These are phyloP conservation scores for Genyomyrus donnyi DNA, from an alignment of 2,113 vertebrate species.

Conservation along the genomic window DNA sequence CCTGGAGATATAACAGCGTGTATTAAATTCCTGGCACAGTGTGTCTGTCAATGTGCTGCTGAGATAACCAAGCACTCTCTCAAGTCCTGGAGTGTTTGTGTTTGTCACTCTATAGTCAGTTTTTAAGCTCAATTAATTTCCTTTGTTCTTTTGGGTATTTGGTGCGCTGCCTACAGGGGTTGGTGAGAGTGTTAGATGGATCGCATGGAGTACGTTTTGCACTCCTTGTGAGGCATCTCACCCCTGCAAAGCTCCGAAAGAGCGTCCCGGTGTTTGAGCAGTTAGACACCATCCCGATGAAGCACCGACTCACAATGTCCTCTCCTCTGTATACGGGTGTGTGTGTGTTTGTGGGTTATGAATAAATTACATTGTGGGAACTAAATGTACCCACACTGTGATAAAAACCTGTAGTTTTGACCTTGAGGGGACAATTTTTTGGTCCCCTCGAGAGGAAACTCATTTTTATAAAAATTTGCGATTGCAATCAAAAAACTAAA, in stretches of 20 bases:
- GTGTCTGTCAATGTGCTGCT: not conserved
- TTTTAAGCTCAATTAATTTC: not conserved
- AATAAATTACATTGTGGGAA: not conserved
- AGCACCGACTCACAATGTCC: not conserved
- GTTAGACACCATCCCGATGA: not conserved
- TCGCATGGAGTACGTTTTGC: not conserved
- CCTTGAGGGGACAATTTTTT: not conserved
- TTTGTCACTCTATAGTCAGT: not conserved
- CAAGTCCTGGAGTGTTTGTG: not conserved
- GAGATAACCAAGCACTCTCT: not conserved
- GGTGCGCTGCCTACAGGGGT: not conserved
- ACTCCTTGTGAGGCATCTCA: not conserved
- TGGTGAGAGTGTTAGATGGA: not conserved
- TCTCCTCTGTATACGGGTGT: not conserved
- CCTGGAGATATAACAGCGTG: not conserved
- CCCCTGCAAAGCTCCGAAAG: not conserved
- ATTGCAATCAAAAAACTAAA: not conserved
- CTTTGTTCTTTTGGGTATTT: not conserved
- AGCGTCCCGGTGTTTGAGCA: not conserved
- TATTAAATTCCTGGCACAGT: conserved; percentile 10
- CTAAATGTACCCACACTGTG: not conserved
- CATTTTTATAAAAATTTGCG: not conserved
- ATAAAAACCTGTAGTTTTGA: not conserved
- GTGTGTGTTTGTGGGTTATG: not conserved
- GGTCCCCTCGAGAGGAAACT: not conserved